Percentiles rank a stretch among this genome's conserved stretches.
phyloP scores from a whole-genome alignment of 2,113 vertebrate species.

The Gopherus evgoodei region DNA sequence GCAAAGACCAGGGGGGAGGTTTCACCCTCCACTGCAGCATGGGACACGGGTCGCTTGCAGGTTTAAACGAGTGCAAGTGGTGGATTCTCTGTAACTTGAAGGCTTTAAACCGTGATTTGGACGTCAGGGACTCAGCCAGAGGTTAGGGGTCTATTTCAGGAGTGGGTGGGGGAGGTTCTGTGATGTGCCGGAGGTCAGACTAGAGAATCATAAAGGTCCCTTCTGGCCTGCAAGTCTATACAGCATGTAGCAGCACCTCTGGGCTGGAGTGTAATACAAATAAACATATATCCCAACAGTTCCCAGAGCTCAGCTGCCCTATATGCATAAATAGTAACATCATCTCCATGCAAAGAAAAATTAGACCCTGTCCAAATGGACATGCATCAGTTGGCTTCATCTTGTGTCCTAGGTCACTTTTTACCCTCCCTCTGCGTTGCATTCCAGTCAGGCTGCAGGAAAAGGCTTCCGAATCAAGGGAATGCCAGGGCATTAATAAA shows the following conservation, averaged over 20 bases:
- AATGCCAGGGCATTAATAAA: not conserved
- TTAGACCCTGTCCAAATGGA: not conserved
- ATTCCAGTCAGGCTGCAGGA: not conserved
- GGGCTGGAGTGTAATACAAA: not conserved
- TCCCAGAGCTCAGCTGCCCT: too few species aligned
- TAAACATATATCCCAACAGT: not conserved
- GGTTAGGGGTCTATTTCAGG: not conserved
- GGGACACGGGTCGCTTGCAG: too few species aligned
- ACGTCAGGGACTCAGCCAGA: not conserved
- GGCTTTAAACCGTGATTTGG: too few species aligned
- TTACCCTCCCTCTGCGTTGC: not conserved
- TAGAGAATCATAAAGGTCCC: not conserved
- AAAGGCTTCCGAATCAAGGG: not conserved
- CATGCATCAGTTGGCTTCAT: not conserved
- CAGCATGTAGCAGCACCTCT: not conserved
- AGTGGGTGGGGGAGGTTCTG: too few species aligned
- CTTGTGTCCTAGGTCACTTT: not conserved
- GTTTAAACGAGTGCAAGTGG: not conserved
- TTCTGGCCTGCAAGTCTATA: not conserved
- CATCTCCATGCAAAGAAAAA: not conserved
- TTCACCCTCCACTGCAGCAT: not conserved
- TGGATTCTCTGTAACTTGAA: not conserved
- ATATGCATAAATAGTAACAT: not conserved
- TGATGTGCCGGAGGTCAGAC: too few species aligned
- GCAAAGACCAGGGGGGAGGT: not conserved